These are phyloP conservation scores for Plecturocebus donacophilus DNA, from an alignment of 2,113 vertebrate species.

Conservation along the genomic window DNA sequence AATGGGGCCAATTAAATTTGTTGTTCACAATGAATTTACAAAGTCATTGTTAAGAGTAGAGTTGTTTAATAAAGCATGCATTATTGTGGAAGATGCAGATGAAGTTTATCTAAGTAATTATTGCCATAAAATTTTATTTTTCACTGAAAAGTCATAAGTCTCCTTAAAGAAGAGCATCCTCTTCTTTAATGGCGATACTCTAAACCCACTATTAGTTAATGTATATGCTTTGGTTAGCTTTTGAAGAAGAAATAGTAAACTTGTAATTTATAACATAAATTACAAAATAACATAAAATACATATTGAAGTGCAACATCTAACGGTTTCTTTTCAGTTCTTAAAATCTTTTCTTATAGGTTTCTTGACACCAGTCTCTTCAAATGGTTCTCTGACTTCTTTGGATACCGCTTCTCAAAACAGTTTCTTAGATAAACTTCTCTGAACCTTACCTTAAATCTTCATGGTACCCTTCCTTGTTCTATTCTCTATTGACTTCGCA, in stretches of 20 bases:
- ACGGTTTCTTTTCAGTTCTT: no score
- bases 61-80: not conserved
- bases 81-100: not conserved
- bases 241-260: not conserved
- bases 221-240: not conserved
- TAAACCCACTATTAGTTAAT: not conserved
- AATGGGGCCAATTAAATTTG: not conserved
- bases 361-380: not conserved
- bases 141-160: not conserved
- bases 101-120: not conserved
- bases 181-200: not conserved
- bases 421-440: not conserved
- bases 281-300: not conserved
- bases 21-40: not conserved
- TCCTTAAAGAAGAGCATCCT: not conserved
- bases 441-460: not conserved
- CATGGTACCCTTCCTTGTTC: not conserved
- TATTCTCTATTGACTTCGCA: not conserved
- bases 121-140: not conserved
- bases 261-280: not conserved
- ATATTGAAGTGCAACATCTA: no score
- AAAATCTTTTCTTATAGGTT: not conserved
- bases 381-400: not conserved
- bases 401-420: not conserved
- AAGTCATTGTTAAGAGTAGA: not conserved